A percentile compares a stretch with the other conserved stretches of the same genome.
phyloP scores from a whole-genome alignment of 2,888 invertebrate genomes.

The Pyrrhia umbra region DNA sequence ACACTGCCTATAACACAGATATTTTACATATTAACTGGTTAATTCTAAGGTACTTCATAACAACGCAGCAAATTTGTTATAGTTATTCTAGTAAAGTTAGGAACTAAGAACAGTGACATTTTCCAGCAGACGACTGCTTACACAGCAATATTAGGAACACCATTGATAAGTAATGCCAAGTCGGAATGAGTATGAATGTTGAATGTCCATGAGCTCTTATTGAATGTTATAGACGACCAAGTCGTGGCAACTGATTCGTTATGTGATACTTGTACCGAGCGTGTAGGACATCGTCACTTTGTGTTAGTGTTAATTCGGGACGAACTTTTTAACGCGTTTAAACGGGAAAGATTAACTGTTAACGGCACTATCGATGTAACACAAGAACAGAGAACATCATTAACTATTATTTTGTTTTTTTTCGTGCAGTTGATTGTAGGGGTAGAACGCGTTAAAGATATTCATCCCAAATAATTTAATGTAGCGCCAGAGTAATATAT shows the following conservation, averaged over 20 bases:
- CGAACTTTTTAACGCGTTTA: conserved; percentile 32
- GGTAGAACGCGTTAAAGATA: conserved; percentile 28
- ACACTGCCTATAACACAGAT: conserved; percentile 14
- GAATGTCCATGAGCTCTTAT: background rate
- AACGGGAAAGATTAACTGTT: background rate
- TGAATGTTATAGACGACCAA: conserved; percentile 3
- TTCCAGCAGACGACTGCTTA: background rate
- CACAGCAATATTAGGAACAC: background rate
- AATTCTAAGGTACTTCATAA: conserved; percentile 13
- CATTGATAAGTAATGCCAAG: background rate
- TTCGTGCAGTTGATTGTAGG: background rate
- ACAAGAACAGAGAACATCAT: background rate
- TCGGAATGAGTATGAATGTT: background rate
- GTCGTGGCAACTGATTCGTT: conserved; percentile 14
- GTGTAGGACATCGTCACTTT: conserved; percentile 25
- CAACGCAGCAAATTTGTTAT: conserved; percentile 2
- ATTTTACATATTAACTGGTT: conserved; percentile 12
- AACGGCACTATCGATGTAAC: conserved; percentile 7
- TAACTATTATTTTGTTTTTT: too few relatives aligned
- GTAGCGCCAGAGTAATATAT: conserved; percentile 57
- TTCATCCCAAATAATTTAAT: conserved; percentile 25
- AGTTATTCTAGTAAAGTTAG: conserved; percentile 10
- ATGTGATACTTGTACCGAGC: conserved; percentile 42
- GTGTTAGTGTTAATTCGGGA: conserved; percentile 16
- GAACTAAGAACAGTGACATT: background rate